A percentile compares a stretch with the other conserved stretches of the same genome.
These are phyloP conservation scores for Amblyopsis rosae DNA, from an alignment of 2,113 vertebrate genomes.

Conservation along the genomic window DNA sequence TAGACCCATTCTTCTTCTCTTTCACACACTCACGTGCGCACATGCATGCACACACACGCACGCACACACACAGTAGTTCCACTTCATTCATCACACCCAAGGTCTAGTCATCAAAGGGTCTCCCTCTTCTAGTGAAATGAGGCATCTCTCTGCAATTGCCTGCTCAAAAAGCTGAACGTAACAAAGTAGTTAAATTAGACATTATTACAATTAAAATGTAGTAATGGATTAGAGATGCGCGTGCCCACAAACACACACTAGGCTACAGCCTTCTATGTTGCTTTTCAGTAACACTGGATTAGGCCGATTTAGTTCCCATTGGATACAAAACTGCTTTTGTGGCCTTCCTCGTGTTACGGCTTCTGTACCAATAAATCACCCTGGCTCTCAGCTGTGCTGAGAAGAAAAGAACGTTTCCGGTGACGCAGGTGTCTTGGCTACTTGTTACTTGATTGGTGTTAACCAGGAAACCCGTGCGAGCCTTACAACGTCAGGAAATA, in stretches of 20 bases:
- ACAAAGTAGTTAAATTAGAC: not conserved
- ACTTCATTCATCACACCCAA: slow-evolving; percentile 49
- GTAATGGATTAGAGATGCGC: no score
- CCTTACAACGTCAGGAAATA: slow-evolving; percentile 34
- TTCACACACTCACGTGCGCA: slow-evolving; percentile 2
- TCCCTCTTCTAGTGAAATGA: slow-evolving; percentile 36
- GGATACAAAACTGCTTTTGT: not conserved
- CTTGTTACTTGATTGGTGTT: slow-evolving; percentile 40
- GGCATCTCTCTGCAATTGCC: slow-evolving; percentile 13
- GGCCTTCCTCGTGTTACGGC: slow-evolving; percentile 29
- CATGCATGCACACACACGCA: not conserved
- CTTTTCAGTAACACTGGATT: not conserved
- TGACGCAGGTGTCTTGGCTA: slow-evolving; percentile 23
- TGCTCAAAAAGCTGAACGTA: not conserved
- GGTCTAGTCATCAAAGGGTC: slow-evolving; percentile 42
- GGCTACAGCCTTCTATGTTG: not conserved
- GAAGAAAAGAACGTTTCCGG: slow-evolving; percentile 27
- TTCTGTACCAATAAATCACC: slow-evolving; percentile 21
- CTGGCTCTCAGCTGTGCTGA: slow-evolving; percentile 25
- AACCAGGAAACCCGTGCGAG: slow-evolving; percentile 30
- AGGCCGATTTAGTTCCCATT: slow-evolving; percentile 5
- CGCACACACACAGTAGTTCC: slow-evolving; percentile 9
- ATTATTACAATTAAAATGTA: no score
- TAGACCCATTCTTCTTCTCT: not conserved
- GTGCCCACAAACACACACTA: no score